Base-by-base conservation (phyloP, 2,888 invertebrate genomes). In the Thymelicus lineola region DNA sequence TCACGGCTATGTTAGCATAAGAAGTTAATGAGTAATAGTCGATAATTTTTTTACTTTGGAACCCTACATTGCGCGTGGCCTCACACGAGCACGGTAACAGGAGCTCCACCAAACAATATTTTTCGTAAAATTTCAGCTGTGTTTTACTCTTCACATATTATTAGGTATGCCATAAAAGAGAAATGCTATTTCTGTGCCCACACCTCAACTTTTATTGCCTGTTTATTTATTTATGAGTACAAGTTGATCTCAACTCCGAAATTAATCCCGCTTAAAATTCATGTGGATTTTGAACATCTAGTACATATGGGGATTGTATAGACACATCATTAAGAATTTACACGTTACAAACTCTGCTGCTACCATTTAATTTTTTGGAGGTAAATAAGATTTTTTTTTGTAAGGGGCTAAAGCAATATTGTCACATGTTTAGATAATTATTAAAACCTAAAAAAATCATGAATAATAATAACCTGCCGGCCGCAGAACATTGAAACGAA, bases 211-310 rank as follows among this genome's bases (percentile, higher is more conserved):
- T 64, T 64, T 64, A 64, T 64, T 64, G 45, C 42, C 20, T 45
- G 42, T 57, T 64, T 64, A 57, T 64, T 64, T 64, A 64, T 55
- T 36, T 58, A 58, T 10, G 58, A 15, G 64, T 64, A 63, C 62
- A 53, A 64, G 35, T 55, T 64, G 53, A 64, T 53, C 53, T 64
- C 42, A 14, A 35, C 38, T 55, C 6, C 38, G 55, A 64, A 53
- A 53, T 64, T 38, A 64, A 64, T 64, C 53, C 64, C 64, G n/a
- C 42, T 53, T 17, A 42, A 64, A 64, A 42, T 64, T 64, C 53
- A 64, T 55, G 42, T 20, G 64, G n/a, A 55, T 46, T 50, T 50
- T 36, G 9, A 36, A 63, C 9, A 7, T 15, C 48, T 1, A 36
- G 15, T 7, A 38, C 59, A 9, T 59, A 20, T 6, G 60, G 60